A percentile compares a stretch with the other conserved stretches of the same genome.
Conservation (phyloP, 2,888 invertebrate genomes). For the Asteroscopus sphinx region DNA sequence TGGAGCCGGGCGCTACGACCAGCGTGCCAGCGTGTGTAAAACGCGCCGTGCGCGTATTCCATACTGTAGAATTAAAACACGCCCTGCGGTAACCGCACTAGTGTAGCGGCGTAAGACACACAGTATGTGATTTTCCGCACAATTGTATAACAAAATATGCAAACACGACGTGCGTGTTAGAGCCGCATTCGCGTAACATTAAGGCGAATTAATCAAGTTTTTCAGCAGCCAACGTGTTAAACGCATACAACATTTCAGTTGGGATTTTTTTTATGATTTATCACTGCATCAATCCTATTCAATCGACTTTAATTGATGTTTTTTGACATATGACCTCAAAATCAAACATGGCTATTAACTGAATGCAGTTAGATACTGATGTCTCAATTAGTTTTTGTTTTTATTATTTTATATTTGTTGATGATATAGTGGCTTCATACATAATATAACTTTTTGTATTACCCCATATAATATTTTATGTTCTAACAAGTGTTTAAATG, state of each 20-base stretch:
- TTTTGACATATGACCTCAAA: conserved; percentile 28
- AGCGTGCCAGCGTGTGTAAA: too few species aligned
- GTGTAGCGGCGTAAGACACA: too few species aligned
- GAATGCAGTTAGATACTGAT: conserved; percentile 32
- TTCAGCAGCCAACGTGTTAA: too few species aligned
- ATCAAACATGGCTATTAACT: conserved; percentile 34
- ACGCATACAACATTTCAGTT: conserved; percentile 19
- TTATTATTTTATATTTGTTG: conserved; percentile 13
- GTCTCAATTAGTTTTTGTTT: conserved; percentile 21
- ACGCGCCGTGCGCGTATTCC: too few species aligned
- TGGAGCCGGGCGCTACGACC: too few species aligned
- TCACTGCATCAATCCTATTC: conserved; percentile 26
- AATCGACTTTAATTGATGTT: conserved; percentile 49
- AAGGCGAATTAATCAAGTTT: too few species aligned
- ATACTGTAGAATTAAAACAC: too few species aligned
- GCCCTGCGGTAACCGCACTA: too few species aligned
- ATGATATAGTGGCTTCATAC: conserved; percentile 34
- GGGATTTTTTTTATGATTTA: conserved; percentile 25
- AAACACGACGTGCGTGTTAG: too few species aligned
- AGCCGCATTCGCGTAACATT: too few species aligned
- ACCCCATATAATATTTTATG: conserved; percentile 22
- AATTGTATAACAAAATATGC: too few species aligned
- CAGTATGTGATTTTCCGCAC: too few species aligned
- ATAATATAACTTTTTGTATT: conserved; percentile 7
- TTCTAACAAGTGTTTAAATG: conserved; percentile 36